Conservation (phyloP, 2,797 vertebrate genomes). For the Sphenopsis melanotis region DNA sequence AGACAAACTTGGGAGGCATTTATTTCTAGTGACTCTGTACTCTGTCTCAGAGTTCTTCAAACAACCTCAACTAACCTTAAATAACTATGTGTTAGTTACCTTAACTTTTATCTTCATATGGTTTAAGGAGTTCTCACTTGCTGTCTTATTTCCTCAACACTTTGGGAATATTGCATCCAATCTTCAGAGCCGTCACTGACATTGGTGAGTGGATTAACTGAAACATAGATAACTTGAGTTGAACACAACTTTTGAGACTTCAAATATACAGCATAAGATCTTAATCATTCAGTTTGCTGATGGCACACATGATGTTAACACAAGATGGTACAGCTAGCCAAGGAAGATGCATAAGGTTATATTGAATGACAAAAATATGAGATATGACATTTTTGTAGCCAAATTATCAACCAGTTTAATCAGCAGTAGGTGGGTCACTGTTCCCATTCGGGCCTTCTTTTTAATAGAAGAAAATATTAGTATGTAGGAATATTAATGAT, state of each 20-base stretch:
- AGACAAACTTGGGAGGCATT: neutral
- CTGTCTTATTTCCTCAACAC: neutral
- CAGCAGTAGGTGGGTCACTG: neutral
- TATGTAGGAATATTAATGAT: neutral
- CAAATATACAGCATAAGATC: neutral
- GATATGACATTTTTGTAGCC: neutral
- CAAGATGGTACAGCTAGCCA: neutral
- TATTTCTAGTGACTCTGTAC: neutral
- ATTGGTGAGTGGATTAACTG: neutral
- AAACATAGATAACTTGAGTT: neutral
- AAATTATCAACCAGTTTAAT: neutral
- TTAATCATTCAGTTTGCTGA: neutral
- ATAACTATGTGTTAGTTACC: neutral
- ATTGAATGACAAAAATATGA: neutral
- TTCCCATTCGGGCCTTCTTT: neutral
- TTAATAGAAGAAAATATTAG: neutral
- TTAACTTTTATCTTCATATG: neutral
- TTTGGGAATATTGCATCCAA: neutral
- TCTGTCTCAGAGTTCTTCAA: neutral
- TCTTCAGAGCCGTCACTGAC: neutral
- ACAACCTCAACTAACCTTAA: neutral
- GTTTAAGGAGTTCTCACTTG: neutral
- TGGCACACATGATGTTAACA: neutral
- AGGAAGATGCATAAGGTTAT: neutral
- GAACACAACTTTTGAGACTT: neutral